Base-by-base conservation (phyloP, 2,888 invertebrate species). In the Bombylius major region DNA sequence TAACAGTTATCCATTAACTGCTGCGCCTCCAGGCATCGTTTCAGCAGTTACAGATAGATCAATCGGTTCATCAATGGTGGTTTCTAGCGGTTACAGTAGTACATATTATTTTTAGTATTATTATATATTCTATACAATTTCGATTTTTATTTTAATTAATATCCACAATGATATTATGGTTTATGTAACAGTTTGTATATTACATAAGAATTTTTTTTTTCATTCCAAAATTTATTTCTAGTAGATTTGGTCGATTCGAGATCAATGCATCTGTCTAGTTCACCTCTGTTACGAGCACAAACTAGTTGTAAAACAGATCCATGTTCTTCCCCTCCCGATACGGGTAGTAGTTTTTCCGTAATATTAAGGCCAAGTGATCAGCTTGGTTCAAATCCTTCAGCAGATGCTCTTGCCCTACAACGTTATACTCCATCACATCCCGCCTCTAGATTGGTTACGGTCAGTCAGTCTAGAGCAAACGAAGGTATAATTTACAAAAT, bases 31-130 rank as follows among this genome's bases (percentile, higher is more conserved):
- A 34, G 65, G 66, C 5, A 65, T 68, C 58, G 63, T 67, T 33
- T 62, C 67, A 6, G 61, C 63, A 7, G 62, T 66, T n/a, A 61
- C 64, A 5, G 67, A 66, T 58, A 61, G 64, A 36, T 62, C 65
- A 9, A 60, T 62, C 47, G 65, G 64, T 50, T 60, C 59, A 72
- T 83, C 59, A 5, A 86, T 87, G 83, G 82, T 87, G 59, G 83
- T 87, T 52, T 83, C 87, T 55, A 84, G 85, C 62, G 83, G 86
- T 63, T 89, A 88, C 68, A 88, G 87, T 84, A 75, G 88, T 88
- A 70, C 85, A 86, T 79, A 33, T 5, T 11, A 9, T 23, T 23
- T 23, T 23, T 23, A 23, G 23, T 23, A 23, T 23, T 23, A 23
- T 23, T 23, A 1, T 23, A 23, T n/a, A n/a, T n/a, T n/a, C 23